These are phyloP conservation scores for Halictus rubicundus DNA, from an alignment of 1,140 invertebrate genomes.

Conservation along the genomic window DNA sequence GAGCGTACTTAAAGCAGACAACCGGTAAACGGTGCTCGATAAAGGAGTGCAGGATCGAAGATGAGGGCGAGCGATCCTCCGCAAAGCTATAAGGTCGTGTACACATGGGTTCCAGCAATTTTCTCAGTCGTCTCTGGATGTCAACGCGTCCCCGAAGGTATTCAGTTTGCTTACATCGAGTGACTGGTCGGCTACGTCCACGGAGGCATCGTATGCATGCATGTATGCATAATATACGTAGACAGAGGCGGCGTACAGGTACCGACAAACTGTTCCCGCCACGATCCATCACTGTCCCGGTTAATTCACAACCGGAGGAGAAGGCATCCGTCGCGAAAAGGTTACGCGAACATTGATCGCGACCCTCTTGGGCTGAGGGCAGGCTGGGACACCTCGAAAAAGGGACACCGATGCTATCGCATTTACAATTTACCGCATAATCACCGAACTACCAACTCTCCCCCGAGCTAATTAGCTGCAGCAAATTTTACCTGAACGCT, in stretches of 20 bases:
- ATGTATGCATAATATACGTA: constrained; percentile 45
- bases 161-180: constrained; percentile 38
- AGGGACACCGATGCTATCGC: too few species aligned
- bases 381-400: neutral
- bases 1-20: too few species aligned
- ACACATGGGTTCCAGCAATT: neutral
- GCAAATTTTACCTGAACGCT: too few species aligned
- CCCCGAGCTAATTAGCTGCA: too few species aligned
- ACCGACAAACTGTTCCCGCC: constrained; percentile 30
- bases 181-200: constrained; percentile 44
- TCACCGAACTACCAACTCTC: too few species aligned
- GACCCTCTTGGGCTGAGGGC: neutral
- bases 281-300: constrained; percentile 67
- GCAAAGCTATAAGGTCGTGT: too few species aligned
- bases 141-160: constrained; percentile 38
- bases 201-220: constrained; percentile 29
- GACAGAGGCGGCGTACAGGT: constrained; percentile 21
- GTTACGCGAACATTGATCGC: constrained; percentile 61
- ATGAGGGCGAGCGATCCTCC: neutral
- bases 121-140: constrained; percentile 30
- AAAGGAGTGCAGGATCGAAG: neutral
- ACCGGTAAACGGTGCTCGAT: too few species aligned
- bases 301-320: constrained; percentile 58
- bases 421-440: too few species aligned
- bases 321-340: constrained; percentile 43